phyloP scores from a whole-genome alignment of 2,797 vertebrate genomes.

The Gephyroberyx darwinii region DNA sequence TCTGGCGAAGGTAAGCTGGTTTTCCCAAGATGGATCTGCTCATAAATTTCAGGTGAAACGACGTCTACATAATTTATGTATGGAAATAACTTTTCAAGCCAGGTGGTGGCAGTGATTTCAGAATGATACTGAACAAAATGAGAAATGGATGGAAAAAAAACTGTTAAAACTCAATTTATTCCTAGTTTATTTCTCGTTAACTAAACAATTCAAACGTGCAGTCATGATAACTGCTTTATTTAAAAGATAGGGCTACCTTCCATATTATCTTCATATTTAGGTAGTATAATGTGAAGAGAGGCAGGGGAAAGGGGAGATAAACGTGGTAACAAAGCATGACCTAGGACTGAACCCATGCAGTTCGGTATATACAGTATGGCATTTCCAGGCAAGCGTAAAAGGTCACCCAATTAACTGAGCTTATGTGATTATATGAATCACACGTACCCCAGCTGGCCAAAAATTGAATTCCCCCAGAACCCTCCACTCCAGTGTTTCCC shows the following conservation, averaged over 20 bases:
- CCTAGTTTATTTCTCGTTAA: no score
- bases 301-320: neutral
- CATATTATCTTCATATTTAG: no score
- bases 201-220: no score
- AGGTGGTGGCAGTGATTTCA: neutral
- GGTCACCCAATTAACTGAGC: neutral
- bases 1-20: neutral
- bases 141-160: neutral
- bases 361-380: neutral
- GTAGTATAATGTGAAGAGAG: neutral
- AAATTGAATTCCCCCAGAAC: neutral
- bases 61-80: neutral
- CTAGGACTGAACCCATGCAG: neutral
- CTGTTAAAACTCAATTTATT: no score
- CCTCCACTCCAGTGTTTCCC: neutral
- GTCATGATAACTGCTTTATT: no score
- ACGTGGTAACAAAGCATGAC: neutral
- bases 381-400: neutral
- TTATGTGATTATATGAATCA: neutral
- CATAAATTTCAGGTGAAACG: neutral
- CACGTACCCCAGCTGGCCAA: neutral
- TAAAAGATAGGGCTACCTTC: no score
- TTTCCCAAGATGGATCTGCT: conserved; percentile 9
- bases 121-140: neutral
- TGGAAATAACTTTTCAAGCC: neutral